These are phyloP conservation scores for Xylocampa areola DNA, from an alignment of 2,888 invertebrate genomes.

Conservation along the genomic window DNA sequence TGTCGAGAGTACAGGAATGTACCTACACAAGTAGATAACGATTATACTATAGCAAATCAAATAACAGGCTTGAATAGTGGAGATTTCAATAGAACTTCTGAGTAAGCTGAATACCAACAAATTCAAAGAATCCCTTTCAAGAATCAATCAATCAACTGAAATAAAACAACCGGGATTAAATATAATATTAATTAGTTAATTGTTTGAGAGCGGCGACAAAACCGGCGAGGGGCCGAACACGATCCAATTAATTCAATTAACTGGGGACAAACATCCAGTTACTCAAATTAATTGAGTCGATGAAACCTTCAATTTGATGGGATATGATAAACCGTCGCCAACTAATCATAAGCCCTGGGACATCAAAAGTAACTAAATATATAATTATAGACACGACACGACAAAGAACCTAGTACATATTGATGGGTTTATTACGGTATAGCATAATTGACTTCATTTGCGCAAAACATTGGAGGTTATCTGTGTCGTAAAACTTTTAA, in stretches of 20 bases:
- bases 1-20: too few relatives aligned
- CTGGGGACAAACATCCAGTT: slow-evolving; percentile 62
- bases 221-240: slow-evolving; percentile 45
- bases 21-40: too few relatives aligned
- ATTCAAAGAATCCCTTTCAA: slow-evolving; percentile 2
- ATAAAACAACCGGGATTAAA: slow-evolving; percentile 13
- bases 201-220: slow-evolving; percentile 46
- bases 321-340: slow-evolving; percentile 41
- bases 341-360: slow-evolving; percentile 24
- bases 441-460: neutral
- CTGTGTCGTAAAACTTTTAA: too few relatives aligned
- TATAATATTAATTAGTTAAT: slow-evolving; percentile 61
- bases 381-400: too few relatives aligned
- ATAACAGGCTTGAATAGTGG: too few relatives aligned
- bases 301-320: slow-evolving; percentile 54
- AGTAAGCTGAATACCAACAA: slow-evolving; percentile 9
- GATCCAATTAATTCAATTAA: slow-evolving; percentile 67
- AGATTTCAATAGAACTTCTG: too few relatives aligned
- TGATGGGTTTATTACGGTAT: neutral
- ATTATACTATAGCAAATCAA: too few relatives aligned
- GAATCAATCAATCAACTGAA: slow-evolving; percentile 30
- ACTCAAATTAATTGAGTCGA: slow-evolving; percentile 61
- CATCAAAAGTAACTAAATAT: slow-evolving; percentile 15
- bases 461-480: neutral
- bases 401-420: slow-evolving; percentile 9